Percentiles rank a stretch among this genome's conserved stretches.
Conservation (phyloP, 2,888 invertebrate species). For the Athetis lepigone region DNA sequence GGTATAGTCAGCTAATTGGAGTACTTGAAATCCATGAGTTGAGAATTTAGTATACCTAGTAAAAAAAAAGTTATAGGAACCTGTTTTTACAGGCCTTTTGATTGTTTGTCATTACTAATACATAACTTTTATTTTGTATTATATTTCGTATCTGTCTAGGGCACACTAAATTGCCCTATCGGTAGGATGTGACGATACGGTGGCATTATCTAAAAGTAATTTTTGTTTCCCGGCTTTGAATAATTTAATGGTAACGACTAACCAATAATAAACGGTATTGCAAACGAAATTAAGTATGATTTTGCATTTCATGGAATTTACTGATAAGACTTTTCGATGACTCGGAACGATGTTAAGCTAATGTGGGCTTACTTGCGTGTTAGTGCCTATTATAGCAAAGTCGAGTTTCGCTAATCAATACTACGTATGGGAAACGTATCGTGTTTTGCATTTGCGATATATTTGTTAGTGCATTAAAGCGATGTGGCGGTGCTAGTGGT, state of each 20-base stretch:
- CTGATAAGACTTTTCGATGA: conserved; percentile 58
- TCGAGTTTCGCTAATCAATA: conserved; percentile 73
- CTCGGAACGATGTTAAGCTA: conserved; percentile 62
- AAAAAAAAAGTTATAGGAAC: not conserved
- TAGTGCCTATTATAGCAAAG: conserved; percentile 68
- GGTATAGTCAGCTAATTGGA: conserved; percentile 20
- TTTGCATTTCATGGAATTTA: conserved; percentile 53
- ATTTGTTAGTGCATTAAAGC: conserved; percentile 63
- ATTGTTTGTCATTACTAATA: conserved; percentile 2
- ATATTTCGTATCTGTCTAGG: conserved; percentile 41
- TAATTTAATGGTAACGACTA: conserved; percentile 50
- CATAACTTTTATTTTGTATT: conserved; percentile 18
- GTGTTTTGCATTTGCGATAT: conserved; percentile 66
- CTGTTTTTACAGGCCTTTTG: not conserved
- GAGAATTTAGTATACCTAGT: conserved; percentile 10
- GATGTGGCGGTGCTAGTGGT: conserved; percentile 61
- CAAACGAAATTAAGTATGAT: conserved; percentile 59
- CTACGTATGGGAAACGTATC: conserved; percentile 62
- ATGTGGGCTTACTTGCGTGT: conserved; percentile 71
- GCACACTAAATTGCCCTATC: conserved; percentile 68
- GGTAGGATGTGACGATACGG: conserved; percentile 76
- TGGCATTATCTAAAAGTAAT: conserved; percentile 73
- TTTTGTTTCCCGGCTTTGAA: conserved; percentile 65
- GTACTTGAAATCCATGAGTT: conserved; percentile 17
- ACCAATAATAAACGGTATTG: conserved; percentile 61